Percentiles rank a stretch among this genome's conserved stretches.
Conservation (phyloP, 2,113 vertebrate genomes). For the Chaenogobius annularis region DNA sequence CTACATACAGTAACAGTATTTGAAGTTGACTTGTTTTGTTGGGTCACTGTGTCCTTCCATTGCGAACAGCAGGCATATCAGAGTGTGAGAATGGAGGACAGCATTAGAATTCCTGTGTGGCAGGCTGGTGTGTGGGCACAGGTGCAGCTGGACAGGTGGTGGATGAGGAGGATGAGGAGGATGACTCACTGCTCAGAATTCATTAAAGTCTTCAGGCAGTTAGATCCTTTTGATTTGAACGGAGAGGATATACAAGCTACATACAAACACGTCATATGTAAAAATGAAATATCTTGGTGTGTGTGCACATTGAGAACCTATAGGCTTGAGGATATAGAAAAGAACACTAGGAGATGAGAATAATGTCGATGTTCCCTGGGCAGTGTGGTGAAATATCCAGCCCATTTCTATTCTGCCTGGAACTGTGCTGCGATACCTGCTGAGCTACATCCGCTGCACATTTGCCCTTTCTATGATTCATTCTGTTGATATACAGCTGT, state of each 20-base stretch:
- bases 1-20: background rate
- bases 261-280: background rate
- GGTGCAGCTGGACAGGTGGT: conserved; percentile 40
- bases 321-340: conserved; percentile 40
- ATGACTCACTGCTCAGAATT: conserved; percentile 37
- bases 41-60: background rate
- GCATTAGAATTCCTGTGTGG: conserved; percentile 26
- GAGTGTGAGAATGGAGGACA: conserved; percentile 19
- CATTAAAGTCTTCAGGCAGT: conserved; percentile 15
- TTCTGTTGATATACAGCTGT: conserved; percentile 14
- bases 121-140: conserved; percentile 35
- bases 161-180: conserved; percentile 5
- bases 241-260: background rate
- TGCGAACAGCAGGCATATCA: conserved; percentile 4
- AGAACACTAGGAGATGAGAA: conserved; percentile 25
- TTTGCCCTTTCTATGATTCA: conserved; percentile 35
- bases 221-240: background rate
- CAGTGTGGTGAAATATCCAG: conserved; percentile 39
- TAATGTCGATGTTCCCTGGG: conserved; percentile 18
- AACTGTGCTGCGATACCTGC: conserved; percentile 17
- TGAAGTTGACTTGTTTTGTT: background rate
- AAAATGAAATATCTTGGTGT: background rate
- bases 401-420: conserved; percentile 18
- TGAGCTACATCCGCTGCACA: conserved; percentile 21
- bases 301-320: background rate